A percentile compares a stretch with the other conserved stretches of the same genome.
Conservation (phyloP, 2,797 vertebrate species). For the Falco novaeseelandiae region DNA sequence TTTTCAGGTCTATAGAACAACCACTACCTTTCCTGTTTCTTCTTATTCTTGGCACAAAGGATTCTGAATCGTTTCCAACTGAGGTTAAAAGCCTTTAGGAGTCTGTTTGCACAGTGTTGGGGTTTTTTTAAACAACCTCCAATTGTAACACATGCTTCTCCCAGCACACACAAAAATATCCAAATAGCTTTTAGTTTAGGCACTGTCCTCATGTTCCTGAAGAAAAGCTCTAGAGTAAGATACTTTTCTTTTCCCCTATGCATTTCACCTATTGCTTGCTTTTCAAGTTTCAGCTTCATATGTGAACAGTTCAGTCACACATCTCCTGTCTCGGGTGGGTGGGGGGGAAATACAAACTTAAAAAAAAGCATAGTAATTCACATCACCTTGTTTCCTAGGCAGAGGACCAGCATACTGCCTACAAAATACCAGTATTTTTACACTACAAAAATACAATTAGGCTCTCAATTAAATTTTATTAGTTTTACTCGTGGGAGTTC, state of each 20-base stretch:
- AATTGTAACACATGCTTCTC: background rate
- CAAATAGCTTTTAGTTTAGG: background rate
- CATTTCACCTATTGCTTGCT: background rate
- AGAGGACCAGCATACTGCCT: background rate
- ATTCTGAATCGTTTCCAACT: constrained; percentile 7
- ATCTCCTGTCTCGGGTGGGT: background rate
- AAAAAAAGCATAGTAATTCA: background rate
- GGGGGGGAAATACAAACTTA: background rate
- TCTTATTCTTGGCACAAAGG: constrained; percentile 49
- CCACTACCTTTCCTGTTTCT: constrained; percentile 48
- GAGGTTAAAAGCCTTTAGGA: constrained; percentile 39
- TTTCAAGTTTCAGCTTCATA: background rate
- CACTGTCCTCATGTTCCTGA: background rate
- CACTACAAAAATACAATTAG: background rate
- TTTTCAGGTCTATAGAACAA: background rate
- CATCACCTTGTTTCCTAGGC: background rate
- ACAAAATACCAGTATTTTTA: background rate
- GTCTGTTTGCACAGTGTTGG: background rate
- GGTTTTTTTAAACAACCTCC: background rate
- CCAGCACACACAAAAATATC: background rate
- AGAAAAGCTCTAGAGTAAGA: background rate
- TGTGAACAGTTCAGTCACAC: background rate
- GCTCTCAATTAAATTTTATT: background rate
- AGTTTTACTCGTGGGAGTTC: background rate
- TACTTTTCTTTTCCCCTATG: background rate